Evolutionary conservation across 35 echinoderm and acorn worm species (phyloP).

Genomic region (Patiria miniata): DNA sequence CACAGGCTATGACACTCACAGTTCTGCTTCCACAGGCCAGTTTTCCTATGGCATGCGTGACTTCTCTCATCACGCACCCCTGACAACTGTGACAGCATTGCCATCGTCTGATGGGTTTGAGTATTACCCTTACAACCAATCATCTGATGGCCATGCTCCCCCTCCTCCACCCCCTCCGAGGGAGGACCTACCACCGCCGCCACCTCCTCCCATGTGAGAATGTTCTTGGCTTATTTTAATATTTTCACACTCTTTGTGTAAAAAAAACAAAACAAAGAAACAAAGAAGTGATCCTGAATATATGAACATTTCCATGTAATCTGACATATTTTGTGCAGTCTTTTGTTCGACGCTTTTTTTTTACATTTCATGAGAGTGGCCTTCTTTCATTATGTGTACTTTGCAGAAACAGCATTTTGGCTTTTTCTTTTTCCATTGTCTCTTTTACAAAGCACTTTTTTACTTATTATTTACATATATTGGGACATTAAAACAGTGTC

Average conservation of each 20-base stretch:
- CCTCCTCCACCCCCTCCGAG: constrained; percentile 44
- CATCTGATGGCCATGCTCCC: not conserved
- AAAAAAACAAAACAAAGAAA: not conserved
- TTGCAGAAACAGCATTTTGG: not conserved
- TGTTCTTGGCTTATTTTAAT: not conserved
- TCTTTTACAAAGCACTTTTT: not conserved
- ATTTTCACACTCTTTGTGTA: not conserved
- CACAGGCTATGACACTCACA: constrained; percentile 10
- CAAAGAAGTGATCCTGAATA: not conserved
- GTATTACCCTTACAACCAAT: constrained; percentile 27
- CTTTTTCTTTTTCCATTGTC: not conserved
- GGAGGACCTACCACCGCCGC: constrained; percentile 34
- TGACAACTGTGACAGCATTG: constrained; percentile 68
- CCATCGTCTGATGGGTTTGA: constrained; percentile 50
- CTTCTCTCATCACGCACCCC: constrained; percentile 11
- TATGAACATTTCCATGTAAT: not conserved
- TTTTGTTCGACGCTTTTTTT: not conserved
- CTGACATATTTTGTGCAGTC: not conserved
- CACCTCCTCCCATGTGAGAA: constrained; percentile 24
- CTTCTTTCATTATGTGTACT: not conserved
- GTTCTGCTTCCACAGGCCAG: constrained; percentile 28
- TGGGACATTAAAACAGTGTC: not conserved
- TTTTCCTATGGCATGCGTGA: not conserved
- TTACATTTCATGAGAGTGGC: not conserved
- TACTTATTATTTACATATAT: not conserved